A percentile compares a stretch with the other conserved stretches of the same genome.
Evolutionary conservation across 2,888 invertebrate species (phyloP).

Genomic region (Trachelus tabidus): DNA sequence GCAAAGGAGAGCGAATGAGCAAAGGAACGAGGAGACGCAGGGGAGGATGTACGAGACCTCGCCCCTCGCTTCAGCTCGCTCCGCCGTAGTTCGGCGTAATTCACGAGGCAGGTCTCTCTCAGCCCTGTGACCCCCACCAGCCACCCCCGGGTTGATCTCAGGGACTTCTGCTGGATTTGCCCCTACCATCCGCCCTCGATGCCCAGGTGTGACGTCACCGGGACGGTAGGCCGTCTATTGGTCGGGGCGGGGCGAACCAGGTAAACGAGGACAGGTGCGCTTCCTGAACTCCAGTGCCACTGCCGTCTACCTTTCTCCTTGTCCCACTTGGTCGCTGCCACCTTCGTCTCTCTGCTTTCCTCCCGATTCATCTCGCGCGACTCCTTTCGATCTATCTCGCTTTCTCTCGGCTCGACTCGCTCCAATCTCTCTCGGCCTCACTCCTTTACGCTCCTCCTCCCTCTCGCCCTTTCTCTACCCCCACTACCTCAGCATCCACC

Average conservation of each 20-base stretch:
- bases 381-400: background rate
- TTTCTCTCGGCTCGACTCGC: too few species aligned
- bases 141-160: slow-evolving; percentile 28
- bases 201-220: slow-evolving; percentile 50
- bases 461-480: too few species aligned
- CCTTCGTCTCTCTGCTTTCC: slow-evolving; percentile 15
- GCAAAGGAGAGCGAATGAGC: slow-evolving; percentile 50
- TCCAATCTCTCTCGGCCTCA: too few species aligned
- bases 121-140: slow-evolving; percentile 67
- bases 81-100: slow-evolving; percentile 33
- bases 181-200: slow-evolving; percentile 38
- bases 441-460: too few species aligned
- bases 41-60: slow-evolving; percentile 22
- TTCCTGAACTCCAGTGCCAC: slow-evolving; percentile 28
- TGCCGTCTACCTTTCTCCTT: slow-evolving; percentile 20
- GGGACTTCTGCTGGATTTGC: slow-evolving; percentile 23
- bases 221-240: slow-evolving; percentile 46
- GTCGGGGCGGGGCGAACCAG: slow-evolving; percentile 58
- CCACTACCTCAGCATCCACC: too few species aligned
- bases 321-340: slow-evolving; percentile 22
- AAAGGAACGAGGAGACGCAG: too few species aligned
- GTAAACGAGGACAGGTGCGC: slow-evolving; percentile 59
- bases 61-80: slow-evolving; percentile 55
- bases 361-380: slow-evolving; percentile 3
- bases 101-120: slow-evolving; percentile 70